Evolutionary conservation across 2,888 invertebrate genomes (phyloP), one percentile per base, ranked within the genome.

Genomic region (Drosophila helvetica): DNA sequence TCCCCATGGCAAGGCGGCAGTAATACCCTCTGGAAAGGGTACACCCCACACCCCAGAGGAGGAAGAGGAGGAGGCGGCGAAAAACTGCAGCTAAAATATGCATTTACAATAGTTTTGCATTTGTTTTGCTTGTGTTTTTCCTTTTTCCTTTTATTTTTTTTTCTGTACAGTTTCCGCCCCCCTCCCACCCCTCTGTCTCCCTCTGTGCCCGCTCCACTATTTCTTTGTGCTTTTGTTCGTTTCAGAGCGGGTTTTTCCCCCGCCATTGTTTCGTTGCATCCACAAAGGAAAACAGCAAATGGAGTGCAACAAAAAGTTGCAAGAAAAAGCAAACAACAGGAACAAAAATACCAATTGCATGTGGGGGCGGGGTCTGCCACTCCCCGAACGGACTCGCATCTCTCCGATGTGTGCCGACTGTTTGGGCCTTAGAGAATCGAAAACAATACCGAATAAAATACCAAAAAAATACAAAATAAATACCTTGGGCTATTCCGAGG

Each of bases 61-160:
- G n/a, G n/a, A 1, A 3, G 25, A 25, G 18, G 8, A 4, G n/a
- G 9, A 27, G 46, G 46, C 18, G 46, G 46, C 18, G 19, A 42
- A 42, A 42, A 33, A 53, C 46, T 30, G 27, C n/a, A 58, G 65
- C 75, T 67, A 64, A 85, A 74, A 79, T 73, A 69, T 74, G 71
- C 67, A 77, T 77, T 79, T 75, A 65, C 79, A 81, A 85, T 75
- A 87, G 87, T 78, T 83, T 87, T 74, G 68, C 66, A 85, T 76
- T 83, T 83, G 67, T 12, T 12, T 33, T 38, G 15, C 74, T 86
- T 22, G 22, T 3, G 4, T 0, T 82, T 64, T 46, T n/a, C 19
- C 30, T 19, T n/a, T 46, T 10, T 33, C 5, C 74, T 86, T 22
- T 86, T 64, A 30, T 15, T 5, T 46, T 25, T 58, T 43, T 46